Base-by-base conservation (phyloP, 2,113 vertebrate genomes). In the Nicator chloris region DNA sequence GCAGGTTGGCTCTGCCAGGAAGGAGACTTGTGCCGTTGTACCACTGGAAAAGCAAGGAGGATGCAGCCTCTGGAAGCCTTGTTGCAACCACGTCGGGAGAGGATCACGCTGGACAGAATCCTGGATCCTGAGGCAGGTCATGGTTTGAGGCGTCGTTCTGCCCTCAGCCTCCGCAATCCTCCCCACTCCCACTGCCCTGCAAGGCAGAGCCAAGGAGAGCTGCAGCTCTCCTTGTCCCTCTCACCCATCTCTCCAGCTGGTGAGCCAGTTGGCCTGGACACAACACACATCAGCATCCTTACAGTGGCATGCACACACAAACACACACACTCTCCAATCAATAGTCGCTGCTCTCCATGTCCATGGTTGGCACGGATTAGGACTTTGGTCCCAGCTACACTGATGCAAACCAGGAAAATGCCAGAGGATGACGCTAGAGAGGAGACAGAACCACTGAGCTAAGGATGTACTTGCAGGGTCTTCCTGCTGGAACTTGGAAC, bases 101-200 rank as follows among this genome's bases (percentile, higher is more conserved):
- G 31, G 72, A 82, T 27, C 4, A 3, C 1, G 37, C 57, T 1
- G 5, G 23, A 45, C 23, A 18, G 7, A 59, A 88, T 66, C 44
- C 50, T 24, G 47, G 54, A 78, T 88, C 70, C 64, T 40, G 53
- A 90, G 37, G 56, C 65, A 84, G 54, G 42, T 42, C n/a, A 8
- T 10, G 22, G 37, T 73, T 77, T 5, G 9, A 81, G 59, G 39
- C 40, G 50, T 22, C 0, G 0, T 22, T 73, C 57, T 64, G 37
- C 24, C 50, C 47, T 76, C 1, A 0, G 42, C 47, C 81, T 82
- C 33, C 6, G 0, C 45, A 79, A 60, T 40, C 53, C 42, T 77
- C 63, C 78, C n/a, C 49, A 28, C n/a, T 76, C 63, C 33, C 44
- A 24, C 20, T 77, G 45, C 78, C 66, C 54, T 86, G 78, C 19